Conservation (phyloP, 2,888 invertebrate genomes). For the Drosophila barbarae region DNA sequence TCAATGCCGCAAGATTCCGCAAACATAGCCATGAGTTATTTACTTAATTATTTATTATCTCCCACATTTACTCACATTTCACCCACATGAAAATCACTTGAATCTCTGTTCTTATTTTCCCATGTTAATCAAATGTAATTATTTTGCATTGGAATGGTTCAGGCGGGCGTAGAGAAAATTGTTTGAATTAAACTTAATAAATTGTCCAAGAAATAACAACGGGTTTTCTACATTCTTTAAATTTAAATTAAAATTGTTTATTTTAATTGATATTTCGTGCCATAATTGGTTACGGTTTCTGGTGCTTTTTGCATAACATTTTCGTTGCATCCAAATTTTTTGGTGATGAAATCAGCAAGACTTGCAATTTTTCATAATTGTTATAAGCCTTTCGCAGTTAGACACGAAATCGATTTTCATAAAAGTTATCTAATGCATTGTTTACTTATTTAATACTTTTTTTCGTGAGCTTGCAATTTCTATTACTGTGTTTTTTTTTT, state of each 20-base stretch:
- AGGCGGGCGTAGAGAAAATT: constrained; percentile 11
- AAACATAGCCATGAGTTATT: constrained; percentile 18
- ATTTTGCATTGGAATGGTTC: constrained; percentile 36
- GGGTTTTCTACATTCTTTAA: background rate
- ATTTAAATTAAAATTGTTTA: background rate
- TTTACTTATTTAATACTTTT: background rate
- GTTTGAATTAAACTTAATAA: background rate
- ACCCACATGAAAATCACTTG: constrained; percentile 26
- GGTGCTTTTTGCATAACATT: constrained; percentile 21
- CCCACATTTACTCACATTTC: constrained; percentile 2
- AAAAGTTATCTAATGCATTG: constrained; percentile 2
- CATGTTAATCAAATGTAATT: constrained; percentile 66
- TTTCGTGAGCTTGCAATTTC: background rate
- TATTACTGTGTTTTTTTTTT: constrained; percentile 1
- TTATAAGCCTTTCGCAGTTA: constrained; percentile 7
- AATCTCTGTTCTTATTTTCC: constrained; percentile 45
- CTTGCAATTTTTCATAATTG: constrained; percentile 20
- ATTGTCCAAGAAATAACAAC: no score
- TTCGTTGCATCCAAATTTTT: constrained; percentile 15
- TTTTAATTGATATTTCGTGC: constrained; percentile 23
- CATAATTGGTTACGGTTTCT: constrained; percentile 1
- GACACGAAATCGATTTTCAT: constrained; percentile 28
- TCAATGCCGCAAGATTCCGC: constrained; percentile 19
- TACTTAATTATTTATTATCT: constrained; percentile 11
- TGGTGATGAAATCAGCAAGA: constrained; percentile 13